Percentiles rank a stretch among this genome's conserved stretches.
These are phyloP conservation scores for Parnassius apollo DNA, from an alignment of 2,888 invertebrate genomes.

Conservation along the genomic window DNA sequence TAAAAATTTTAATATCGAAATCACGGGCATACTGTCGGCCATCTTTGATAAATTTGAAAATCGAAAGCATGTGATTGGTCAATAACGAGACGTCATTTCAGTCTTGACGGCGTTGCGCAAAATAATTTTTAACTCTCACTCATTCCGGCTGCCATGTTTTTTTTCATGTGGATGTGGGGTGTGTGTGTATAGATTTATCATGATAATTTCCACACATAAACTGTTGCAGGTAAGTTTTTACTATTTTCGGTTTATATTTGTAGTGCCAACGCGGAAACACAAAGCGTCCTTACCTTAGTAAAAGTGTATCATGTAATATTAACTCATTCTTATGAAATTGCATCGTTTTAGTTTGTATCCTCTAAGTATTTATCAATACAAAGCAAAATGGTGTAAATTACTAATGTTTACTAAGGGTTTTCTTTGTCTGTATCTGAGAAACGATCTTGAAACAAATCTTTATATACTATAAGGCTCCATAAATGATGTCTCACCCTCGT, in stretches of 20 bases:
- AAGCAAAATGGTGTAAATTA: conserved; percentile 40
- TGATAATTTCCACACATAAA: conserved; percentile 73
- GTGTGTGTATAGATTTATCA: conserved; percentile 77
- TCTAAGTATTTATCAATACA: conserved; percentile 46
- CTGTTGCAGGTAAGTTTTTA: conserved; percentile 68
- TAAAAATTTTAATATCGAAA: conserved; percentile 46
- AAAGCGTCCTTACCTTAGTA: conserved; percentile 68
- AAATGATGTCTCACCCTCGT: conserved; percentile 47
- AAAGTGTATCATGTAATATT: conserved; percentile 81
- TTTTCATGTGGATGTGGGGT: conserved; percentile 82
- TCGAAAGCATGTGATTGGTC: conserved; percentile 60
- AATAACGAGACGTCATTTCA: conserved; percentile 63
- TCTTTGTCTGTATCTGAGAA: conserved; percentile 27
- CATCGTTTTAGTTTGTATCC: conserved; percentile 55
- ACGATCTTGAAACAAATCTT: not conserved
- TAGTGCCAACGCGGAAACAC: conserved; percentile 58
- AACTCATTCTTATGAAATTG: conserved; percentile 78
- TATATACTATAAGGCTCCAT: conserved; percentile 32
- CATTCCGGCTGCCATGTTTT: conserved; percentile 87
- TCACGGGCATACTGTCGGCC: conserved; percentile 52
- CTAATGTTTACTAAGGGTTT: conserved; percentile 23
- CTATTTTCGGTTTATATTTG: conserved; percentile 43
- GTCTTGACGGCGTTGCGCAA: conserved; percentile 77
- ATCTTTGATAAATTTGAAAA: conserved; percentile 64
- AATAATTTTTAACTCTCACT: conserved; percentile 71